Base-by-base conservation (phyloP, 2,797 vertebrate species). In the Muscicapa striata region DNA sequence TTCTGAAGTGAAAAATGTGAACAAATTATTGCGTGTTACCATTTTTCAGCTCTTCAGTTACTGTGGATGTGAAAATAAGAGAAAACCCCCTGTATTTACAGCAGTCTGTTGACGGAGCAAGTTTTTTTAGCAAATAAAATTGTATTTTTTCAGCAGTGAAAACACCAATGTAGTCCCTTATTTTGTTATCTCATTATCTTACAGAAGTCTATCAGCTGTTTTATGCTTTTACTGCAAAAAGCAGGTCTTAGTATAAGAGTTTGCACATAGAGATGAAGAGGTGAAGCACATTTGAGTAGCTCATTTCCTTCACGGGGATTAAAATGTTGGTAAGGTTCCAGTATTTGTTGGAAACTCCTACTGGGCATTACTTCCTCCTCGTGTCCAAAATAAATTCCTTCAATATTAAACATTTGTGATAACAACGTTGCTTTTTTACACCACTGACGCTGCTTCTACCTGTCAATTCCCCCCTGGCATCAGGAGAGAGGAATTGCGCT, bases 111-210 rank as follows among this genome's bases (percentile, higher is more conserved):
- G 54, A 86, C 13, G 15, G 26, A 90, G 40, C 11, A 61, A 81
- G 66, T 72, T 90, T 85, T 88, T 46, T 84, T 72, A 86, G 57
- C 48, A 83, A 93, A 87, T 20, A 59, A 49, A 91, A 52, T 12
- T 6, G 5, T 43, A 22, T 76, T 86, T 93, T 93, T 90, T 76
- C 54, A 78, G 54, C 16, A 9, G 62, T 54, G 55, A 88, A 64
- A 81, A 86, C 0, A 0, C 7, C 73, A 52, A 0, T 0, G 9
- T 34, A 68, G 49, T 36, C 66, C 21, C 29, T 84, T 70, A 64
- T 23, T 83, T 46, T 51, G 62, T 43, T 72, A 77, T 17, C 30
- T 41, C 45, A 16, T 32, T 43, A 68, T 40, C 58, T 74, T 63
- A 45, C 32, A 38, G 24, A 54, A 62, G 15, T 13, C 46, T 61